Percentiles rank a stretch among this genome's conserved stretches.
Evolutionary conservation across 2,113 vertebrate species (phyloP).

Genomic region (Acinonyx jubatus): DNA sequence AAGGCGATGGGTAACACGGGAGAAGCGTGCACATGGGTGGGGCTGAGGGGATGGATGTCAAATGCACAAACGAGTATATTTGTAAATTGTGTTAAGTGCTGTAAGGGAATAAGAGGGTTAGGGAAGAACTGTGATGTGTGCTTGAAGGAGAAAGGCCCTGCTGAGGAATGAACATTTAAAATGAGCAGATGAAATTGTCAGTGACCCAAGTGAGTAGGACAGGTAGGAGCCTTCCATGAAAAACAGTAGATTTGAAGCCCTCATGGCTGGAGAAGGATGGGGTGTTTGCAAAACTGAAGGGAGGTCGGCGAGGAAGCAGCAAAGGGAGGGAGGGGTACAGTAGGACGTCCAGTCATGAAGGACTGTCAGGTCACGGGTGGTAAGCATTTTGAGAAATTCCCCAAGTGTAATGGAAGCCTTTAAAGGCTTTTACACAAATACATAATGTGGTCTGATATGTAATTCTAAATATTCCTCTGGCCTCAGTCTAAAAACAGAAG

Average conservation of each 20-base stretch:
- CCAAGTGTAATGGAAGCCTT: neutral
- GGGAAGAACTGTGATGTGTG: neutral
- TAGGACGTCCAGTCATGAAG: neutral
- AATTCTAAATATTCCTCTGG: neutral
- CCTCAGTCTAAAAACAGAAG: neutral
- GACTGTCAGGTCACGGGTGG: neutral
- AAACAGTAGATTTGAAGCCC: neutral
- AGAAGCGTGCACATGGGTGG: fast-evolving
- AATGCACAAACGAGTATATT: neutral
- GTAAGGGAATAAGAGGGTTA: neutral
- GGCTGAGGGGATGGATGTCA: too few relatives aligned
- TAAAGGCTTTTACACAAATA: neutral
- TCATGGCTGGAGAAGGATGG: neutral
- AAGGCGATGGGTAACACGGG: neutral
- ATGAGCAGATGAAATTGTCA: neutral
- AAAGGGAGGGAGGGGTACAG: neutral
- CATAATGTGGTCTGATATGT: neutral
- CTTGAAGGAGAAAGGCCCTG: neutral
- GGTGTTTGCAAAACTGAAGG: neutral
- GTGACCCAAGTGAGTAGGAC: neutral
- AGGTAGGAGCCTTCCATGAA: neutral
- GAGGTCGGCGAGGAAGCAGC: neutral
- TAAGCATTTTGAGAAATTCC: neutral
- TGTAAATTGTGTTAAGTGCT: neutral
- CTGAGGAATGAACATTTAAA: neutral